Base-by-base conservation (phyloP, 2,113 vertebrate species). In the Patagioenas fasciata region DNA sequence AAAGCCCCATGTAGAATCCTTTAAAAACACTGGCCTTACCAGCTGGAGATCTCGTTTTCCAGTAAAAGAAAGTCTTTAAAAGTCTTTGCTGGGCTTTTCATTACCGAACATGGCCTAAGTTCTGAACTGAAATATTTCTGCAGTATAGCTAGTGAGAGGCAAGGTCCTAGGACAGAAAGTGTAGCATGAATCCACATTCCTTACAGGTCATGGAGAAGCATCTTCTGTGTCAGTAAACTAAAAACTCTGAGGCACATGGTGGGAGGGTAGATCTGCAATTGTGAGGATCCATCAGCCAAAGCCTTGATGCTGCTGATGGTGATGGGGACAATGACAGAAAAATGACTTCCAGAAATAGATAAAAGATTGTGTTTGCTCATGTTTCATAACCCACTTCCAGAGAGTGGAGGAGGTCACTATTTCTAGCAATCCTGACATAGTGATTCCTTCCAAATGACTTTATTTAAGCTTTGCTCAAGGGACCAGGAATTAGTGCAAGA, bases 321-420 rank as follows among this genome's bases (percentile, higher is more conserved):
- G 64, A 9, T 91, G 31, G 20, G 66, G 34, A 93, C 83, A 92
- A 86, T 84, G 85, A 61, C 32, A 84, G 7, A 11, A 79, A 84
- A 86, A 47, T 2, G 7, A 72, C 50, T 94, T 72, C 93, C 94
- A 96, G 88, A 91, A 96, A 96, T 96, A 96, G 95, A 84, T 72
- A 91, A 93, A 51, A 84, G 86, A 20, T 91, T 91, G 77, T 83
- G 61, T 95, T 95, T 96, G 83, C 86, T 95, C 92, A 10, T 95
- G 65, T 96, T 96, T 96, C 93, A 89, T 84, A 93, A 93, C 61
- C 80, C 73, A 89, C 80, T 92, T 87, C 47, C 70, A 95, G 58
- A 85, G 38, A 66, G 73, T 19, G 83, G 91, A 91, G 95, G 96
- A 94, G 96, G 90, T 81, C 92, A n/a, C 90, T 94, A 97, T 97